Conservation (phyloP, 1,140 invertebrate genomes). For the Acromyrmex heyeri region DNA sequence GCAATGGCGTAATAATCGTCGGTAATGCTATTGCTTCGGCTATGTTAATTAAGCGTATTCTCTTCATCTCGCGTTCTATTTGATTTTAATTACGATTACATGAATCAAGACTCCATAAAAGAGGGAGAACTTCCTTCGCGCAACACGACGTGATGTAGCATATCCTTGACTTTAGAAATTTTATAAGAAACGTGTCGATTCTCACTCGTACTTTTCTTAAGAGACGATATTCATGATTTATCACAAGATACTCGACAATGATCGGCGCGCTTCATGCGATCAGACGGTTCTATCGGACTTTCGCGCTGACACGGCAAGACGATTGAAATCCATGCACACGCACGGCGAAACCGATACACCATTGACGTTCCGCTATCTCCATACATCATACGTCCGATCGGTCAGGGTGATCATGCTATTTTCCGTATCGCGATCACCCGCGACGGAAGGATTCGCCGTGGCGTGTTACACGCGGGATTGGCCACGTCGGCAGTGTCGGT, state of each 20-base stretch:
- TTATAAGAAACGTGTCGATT: not conserved
- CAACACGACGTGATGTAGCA: not conserved
- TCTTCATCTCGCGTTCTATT: conserved; percentile 3
- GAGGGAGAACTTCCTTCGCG: not conserved
- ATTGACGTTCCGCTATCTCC: conserved; percentile 5
- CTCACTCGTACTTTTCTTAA: not conserved
- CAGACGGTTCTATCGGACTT: not conserved
- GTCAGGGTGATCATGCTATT: conserved; percentile 21
- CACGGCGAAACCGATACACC: conserved; percentile 12
- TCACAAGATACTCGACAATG: not conserved
- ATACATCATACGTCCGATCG: not conserved
- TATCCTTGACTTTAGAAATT: not conserved
- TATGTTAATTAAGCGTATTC: conserved; percentile 26
- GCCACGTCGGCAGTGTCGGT: conserved; percentile 58
- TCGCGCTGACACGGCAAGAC: conserved; percentile 11
- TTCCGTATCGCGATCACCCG: conserved; percentile 7
- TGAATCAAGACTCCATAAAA: not conserved
- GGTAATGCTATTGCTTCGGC: not conserved
- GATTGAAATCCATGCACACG: conserved; percentile 7
- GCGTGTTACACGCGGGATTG: conserved; percentile 11
- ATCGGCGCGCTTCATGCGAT: not conserved
- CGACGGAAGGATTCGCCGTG: conserved; percentile 36
- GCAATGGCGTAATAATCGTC: not conserved
- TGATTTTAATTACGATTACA: conserved; percentile 7
- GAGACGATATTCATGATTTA: not conserved